phyloP scores from a whole-genome alignment of 2,113 vertebrate genomes.

The Xiphophorus hellerii region DNA sequence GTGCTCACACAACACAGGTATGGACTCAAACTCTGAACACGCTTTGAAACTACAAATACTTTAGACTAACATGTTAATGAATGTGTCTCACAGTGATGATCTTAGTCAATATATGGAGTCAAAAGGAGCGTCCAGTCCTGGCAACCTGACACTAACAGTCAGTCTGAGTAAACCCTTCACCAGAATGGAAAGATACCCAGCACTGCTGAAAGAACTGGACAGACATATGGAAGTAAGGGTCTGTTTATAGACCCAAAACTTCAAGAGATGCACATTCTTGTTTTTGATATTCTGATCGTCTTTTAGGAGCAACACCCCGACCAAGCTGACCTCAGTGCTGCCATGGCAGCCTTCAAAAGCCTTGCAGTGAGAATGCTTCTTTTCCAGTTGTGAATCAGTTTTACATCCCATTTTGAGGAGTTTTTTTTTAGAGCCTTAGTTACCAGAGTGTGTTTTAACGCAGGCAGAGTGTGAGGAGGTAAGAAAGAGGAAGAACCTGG shows the following conservation, averaged over 20 bases:
- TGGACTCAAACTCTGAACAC: background rate
- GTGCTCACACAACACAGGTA: conserved; percentile 95
- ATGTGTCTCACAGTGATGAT: conserved; percentile 83
- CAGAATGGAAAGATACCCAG: conserved; percentile 95
- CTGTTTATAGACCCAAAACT: no score
- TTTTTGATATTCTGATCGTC: conserved; percentile 1
- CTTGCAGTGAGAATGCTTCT: conserved; percentile 87
- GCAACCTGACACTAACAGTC: conserved; percentile 92
- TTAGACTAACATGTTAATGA: background rate
- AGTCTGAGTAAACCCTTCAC: conserved; percentile 97
- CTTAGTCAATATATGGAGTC: conserved; percentile 96
- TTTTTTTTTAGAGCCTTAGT: background rate
- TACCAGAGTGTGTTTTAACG: background rate
- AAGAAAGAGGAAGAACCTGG: conserved; percentile 93
- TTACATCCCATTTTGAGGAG: background rate
- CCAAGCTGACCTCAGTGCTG: conserved; percentile 89
- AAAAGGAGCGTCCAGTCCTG: conserved; percentile 90
- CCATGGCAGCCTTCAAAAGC: conserved; percentile 90
- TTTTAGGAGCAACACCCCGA: conserved; percentile 92
- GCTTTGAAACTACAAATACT: background rate
- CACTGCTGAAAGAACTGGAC: conserved; percentile 95
- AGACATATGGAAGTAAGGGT: conserved; percentile 92
- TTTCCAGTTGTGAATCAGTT: background rate
- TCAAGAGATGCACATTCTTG: background rate
- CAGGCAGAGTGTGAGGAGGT: conserved; percentile 93